Conservation (phyloP, 2,888 invertebrate species). For the Lycocerus yunnanus region DNA sequence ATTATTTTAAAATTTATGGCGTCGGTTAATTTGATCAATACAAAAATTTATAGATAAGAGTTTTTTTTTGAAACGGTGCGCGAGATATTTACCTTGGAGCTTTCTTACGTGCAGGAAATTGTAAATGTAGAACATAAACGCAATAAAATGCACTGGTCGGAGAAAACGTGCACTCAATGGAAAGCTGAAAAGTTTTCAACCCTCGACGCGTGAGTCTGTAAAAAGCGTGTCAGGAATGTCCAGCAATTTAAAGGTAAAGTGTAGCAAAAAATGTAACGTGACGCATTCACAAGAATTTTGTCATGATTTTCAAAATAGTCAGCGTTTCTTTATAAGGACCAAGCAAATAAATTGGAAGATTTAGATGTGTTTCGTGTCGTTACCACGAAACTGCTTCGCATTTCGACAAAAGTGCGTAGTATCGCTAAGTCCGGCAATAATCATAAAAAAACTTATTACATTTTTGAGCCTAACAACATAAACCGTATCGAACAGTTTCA, state of each 20-base stretch:
- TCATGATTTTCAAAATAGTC: slow-evolving; percentile 22
- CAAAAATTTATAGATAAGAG: background rate
- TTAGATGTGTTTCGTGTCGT: slow-evolving; percentile 22
- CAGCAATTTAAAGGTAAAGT: slow-evolving; percentile 16
- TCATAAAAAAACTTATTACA: slow-evolving; percentile 10
- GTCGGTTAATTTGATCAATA: background rate
- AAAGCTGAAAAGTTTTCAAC: slow-evolving; percentile 14
- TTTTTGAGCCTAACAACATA: background rate
- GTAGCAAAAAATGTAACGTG: slow-evolving; percentile 18
- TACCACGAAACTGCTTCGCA: slow-evolving; percentile 16
- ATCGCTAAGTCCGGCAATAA: slow-evolving; percentile 13
- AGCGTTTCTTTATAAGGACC: slow-evolving; percentile 27
- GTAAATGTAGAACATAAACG: slow-evolving; percentile 22
- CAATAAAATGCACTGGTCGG: slow-evolving; percentile 24
- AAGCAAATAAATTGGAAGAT: slow-evolving; percentile 16
- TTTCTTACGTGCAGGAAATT: slow-evolving; percentile 24
- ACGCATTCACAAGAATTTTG: slow-evolving; percentile 18
- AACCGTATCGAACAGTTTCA: background rate
- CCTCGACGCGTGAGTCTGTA: slow-evolving; percentile 21
- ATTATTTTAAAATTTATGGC: background rate
- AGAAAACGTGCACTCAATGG: slow-evolving; percentile 3
- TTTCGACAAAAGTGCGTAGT: slow-evolving; percentile 9
- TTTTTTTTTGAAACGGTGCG: background rate
- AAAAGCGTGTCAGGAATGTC: slow-evolving; percentile 22
- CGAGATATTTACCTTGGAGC: background rate